Conservation (phyloP, 2,888 invertebrate species). For the Lasius platythorax region DNA sequence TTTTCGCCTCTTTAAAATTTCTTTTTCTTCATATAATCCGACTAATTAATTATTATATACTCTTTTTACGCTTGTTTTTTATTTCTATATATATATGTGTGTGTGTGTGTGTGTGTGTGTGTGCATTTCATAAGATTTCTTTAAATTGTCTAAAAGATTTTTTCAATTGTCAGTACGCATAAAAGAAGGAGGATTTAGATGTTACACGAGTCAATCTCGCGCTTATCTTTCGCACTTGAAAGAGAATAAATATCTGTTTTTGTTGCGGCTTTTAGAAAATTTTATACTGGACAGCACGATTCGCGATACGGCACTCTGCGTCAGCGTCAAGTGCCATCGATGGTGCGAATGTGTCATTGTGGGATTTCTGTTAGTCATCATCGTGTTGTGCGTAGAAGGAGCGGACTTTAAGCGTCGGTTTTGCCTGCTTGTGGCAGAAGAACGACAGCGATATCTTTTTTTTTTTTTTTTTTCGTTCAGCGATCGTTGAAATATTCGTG, state of each 20-base stretch:
- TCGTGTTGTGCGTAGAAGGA: slow-evolving; percentile 56
- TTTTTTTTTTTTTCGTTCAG: background rate
- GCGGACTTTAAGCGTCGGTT: slow-evolving; percentile 33
- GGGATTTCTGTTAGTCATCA: slow-evolving; percentile 68
- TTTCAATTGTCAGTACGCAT: background rate
- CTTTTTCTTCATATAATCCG: background rate
- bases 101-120: too few species aligned
- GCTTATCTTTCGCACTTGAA: background rate
- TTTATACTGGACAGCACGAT: background rate
- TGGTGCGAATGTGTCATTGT: slow-evolving; percentile 64
- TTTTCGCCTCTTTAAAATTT: background rate
- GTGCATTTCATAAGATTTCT: background rate
- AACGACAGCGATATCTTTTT: background rate
- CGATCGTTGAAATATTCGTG: background rate
- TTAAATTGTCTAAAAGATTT: background rate
- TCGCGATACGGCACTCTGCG: slow-evolving; percentile 17
- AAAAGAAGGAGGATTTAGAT: background rate
- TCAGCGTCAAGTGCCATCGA: slow-evolving; percentile 33
- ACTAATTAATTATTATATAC: background rate
- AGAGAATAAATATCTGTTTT: background rate
- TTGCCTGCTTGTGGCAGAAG: background rate
- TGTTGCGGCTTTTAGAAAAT: background rate
- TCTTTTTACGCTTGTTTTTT: background rate
- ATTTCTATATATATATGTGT: background rate
- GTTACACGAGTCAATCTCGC: background rate